Conservation (phyloP, 1,140 invertebrate species). For the Brevipalpus yothersi region DNA sequence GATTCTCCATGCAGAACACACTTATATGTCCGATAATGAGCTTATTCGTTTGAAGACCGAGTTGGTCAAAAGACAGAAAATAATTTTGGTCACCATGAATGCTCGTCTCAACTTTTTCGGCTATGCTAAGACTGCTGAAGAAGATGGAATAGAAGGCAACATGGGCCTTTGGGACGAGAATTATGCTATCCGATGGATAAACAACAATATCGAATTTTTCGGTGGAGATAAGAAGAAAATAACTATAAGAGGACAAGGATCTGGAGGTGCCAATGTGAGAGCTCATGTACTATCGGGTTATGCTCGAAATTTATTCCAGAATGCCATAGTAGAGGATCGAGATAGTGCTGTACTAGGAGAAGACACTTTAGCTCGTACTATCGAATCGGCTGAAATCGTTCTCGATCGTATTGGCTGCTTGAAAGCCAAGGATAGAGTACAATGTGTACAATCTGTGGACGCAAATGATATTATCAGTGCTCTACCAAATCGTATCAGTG, state of each 20-base stretch:
- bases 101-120: background rate
- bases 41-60: background rate
- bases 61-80: background rate
- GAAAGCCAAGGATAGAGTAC: too few relatives aligned
- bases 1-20: background rate
- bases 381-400: too few relatives aligned
- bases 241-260: slow-evolving; percentile 30
- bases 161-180: slow-evolving; percentile 33
- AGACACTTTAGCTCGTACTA: too few relatives aligned
- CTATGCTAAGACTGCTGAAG: background rate
- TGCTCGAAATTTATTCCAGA: slow-evolving; percentile 16
- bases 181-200: slow-evolving; percentile 31
- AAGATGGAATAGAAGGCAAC: background rate
- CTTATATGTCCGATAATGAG: background rate
- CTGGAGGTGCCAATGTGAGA: slow-evolving; percentile 27
- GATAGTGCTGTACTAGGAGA: too few relatives aligned
- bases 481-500: too few relatives aligned
- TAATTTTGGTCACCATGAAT: background rate
- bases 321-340: slow-evolving; percentile 8
- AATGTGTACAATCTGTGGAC: too few relatives aligned
- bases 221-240: slow-evolving; percentile 25
- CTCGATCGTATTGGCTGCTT: too few relatives aligned
- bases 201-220: slow-evolving; percentile 25
- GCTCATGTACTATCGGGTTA: slow-evolving; percentile 30
- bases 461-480: too few relatives aligned